Base-by-base conservation (phyloP, 2,797 vertebrate species). In the Gymnopithys bicolor region DNA sequence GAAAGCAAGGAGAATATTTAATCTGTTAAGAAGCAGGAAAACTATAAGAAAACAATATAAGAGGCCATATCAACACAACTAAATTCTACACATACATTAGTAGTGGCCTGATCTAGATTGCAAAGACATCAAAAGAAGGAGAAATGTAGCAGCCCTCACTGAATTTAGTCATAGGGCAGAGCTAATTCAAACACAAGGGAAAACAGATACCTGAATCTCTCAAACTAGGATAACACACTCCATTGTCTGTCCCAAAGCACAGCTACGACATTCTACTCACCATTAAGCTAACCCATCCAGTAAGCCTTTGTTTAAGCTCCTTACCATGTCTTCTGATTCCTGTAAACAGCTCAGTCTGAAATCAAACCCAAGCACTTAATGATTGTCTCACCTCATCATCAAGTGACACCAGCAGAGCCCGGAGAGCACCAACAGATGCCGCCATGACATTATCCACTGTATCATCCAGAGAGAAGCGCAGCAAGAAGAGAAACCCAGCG, bases 381-480 rank as follows among this genome's bases (percentile, higher is more conserved):
- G 25, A n/a, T 13, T n/a, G 21, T 18, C 94, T 93, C 97, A 99
- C 99, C 98, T 99, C 99, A 95, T 99, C 99, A 63, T 98, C 98
- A 7, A 98, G 92, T 60, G 98, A 98, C 96, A 99, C 99, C 55
- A 99, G 97, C 48, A 99, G 97, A 30, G 98, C 98, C 80, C 88
- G 98, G 12, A 99, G 98, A 23, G 98, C 98, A 18, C 97, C 98
- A 81, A 98, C 93, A 4, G 99, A 98, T 3, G 99, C 98, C 79
- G 98, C 98, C 87, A 99, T 98, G 91, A 99, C 99, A 56, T 98
- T 98, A 63, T 99, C 99, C 82, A 98, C 98, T 4, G 97, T 48
- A 75, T 99, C 99, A 39, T 99, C 99, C 98, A 99, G 93, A 0
- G 99, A 98, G 95, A 99, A 99, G 84, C 99, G 99, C 58, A 99